Percentiles rank a stretch among this genome's conserved stretches.
These are phyloP conservation scores for Formica exsecta DNA, from an alignment of 1,140 invertebrate species.

Conservation along the genomic window DNA sequence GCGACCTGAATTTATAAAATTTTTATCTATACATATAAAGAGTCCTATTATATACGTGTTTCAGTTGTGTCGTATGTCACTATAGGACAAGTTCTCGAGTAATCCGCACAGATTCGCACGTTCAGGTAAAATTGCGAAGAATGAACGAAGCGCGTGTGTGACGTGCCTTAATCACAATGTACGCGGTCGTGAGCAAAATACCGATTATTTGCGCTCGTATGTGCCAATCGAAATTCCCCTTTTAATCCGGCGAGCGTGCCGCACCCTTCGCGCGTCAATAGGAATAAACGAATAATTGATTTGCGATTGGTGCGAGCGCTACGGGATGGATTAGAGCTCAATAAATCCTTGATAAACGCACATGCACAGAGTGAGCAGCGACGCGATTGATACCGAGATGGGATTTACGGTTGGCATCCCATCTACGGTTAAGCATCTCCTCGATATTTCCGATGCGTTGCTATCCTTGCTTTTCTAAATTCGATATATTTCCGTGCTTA, in stretches of 20 bases:
- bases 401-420: constrained; percentile 26
- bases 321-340: constrained; percentile 25
- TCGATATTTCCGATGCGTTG: neutral
- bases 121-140: neutral
- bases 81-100: neutral
- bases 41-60: too few species aligned
- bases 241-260: constrained; percentile 37
- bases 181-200: constrained; percentile 14
- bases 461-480: neutral
- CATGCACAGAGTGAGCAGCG: neutral
- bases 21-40: too few species aligned
- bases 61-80: neutral
- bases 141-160: neutral
- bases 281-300: constrained; percentile 49
- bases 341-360: constrained; percentile 58
- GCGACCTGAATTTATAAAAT: too few species aligned
- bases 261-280: constrained; percentile 34
- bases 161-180: constrained; percentile 33
- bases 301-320: constrained; percentile 15
- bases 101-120: neutral
- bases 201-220: constrained; percentile 32
- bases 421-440: neutral
- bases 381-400: constrained; percentile 31
- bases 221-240: constrained; percentile 13
- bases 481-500: neutral